Evolutionary conservation across 2,113 vertebrate genomes (phyloP), one percentile per base, ranked within the genome.

Genomic region (Rhineura floridana): DNA sequence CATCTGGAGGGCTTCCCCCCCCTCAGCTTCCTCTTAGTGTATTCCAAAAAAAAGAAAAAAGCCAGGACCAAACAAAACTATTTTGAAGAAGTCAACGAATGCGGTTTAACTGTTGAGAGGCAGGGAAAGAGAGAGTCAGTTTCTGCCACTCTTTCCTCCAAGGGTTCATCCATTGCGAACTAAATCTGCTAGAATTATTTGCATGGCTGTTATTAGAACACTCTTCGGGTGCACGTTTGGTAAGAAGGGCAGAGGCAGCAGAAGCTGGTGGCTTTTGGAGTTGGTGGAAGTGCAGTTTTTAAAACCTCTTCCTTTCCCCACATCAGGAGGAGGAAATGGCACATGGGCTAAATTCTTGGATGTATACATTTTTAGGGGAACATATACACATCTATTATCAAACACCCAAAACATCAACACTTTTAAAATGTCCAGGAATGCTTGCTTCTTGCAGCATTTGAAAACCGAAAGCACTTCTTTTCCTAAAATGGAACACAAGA

Each of bases 151-250:
- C n/a, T n/a, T n/a, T n/a, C n/a, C n/a, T n/a, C n/a, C n/a, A n/a
- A n/a, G n/a, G n/a, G n/a, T n/a, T 96, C 91, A 94, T 90, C 88
- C 85, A 83, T 76, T 85, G 79, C 84, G 81, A 91, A 90, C 69
- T 90, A 90, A 91, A 70, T 48, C 52, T 86, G 46, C 73, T 87
- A 80, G 80, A 87, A 88, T 92, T 93, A 91, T 91, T 39, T 91
- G 83, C 33, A 42, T 48, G 50, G 15, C 3, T 87, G 25, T 59
- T 91, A 87, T 86, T 91, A 84, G 89, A 90, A 93, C 33, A 81
- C 21, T 48, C 55, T 90, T 83, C 84, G 46, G 44, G 76, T 67
- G 73, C 55, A 11, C 72, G 89, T 88, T 94, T 94, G 84, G 52
- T 90, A 91, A 89, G 87, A 95, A 90, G 36, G 89, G 75, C 92